A percentile compares a stretch with the other conserved stretches of the same genome.
Conservation (phyloP, 2,797 vertebrate genomes). For the Anomalospiza imberbis region DNA sequence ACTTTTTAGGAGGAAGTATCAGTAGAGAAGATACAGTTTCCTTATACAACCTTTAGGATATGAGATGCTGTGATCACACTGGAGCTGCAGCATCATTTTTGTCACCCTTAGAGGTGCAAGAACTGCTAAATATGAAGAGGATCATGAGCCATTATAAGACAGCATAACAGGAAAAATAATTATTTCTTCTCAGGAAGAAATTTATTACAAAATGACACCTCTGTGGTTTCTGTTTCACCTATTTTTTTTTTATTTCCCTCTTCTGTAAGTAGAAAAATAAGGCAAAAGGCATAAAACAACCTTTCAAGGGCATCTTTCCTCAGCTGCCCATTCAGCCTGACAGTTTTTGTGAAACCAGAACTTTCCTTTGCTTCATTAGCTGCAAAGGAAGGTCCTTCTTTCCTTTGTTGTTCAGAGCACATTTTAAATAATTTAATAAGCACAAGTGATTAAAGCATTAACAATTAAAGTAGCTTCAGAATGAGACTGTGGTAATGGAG, state of each 20-base stretch:
- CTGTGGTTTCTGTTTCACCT: background rate
- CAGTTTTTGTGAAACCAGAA: constrained; percentile 26
- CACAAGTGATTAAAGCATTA: constrained; percentile 76
- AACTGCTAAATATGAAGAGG: background rate
- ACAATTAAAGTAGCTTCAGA: constrained; percentile 71
- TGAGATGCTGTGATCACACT: background rate
- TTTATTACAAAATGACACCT: background rate
- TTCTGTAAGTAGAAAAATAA: background rate
- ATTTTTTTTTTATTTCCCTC: background rate
- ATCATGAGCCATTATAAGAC: background rate
- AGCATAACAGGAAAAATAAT: background rate
- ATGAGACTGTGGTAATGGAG: constrained; percentile 40
- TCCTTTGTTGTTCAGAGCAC: constrained; percentile 63
- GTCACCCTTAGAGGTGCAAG: background rate
- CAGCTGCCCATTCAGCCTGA: background rate
- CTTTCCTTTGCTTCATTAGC: constrained; percentile 35
- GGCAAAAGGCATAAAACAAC: background rate
- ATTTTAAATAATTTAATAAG: constrained; percentile 75
- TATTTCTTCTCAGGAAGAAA: background rate
- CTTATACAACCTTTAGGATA: background rate
- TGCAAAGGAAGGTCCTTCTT: constrained; percentile 53
- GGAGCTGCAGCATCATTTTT: background rate
- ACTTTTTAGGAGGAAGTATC: background rate
- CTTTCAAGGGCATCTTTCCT: background rate
- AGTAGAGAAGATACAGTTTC: background rate